These are phyloP conservation scores for Bombus turneri DNA, from an alignment of 1,140 invertebrate species.

Conservation along the genomic window DNA sequence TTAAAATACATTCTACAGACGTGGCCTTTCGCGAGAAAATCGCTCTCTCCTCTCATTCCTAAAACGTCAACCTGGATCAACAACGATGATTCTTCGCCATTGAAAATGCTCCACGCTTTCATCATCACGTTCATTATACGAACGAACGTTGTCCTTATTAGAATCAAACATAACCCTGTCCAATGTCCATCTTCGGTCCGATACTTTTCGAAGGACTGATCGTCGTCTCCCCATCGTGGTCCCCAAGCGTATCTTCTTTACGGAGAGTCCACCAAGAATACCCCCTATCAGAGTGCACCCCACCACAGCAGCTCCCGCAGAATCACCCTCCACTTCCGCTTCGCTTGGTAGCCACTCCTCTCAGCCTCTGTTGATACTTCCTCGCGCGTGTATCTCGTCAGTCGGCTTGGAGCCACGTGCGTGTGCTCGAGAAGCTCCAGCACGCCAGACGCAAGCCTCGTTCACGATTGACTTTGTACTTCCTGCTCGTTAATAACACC, in stretches of 20 bases:
- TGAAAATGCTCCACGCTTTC: background rate
- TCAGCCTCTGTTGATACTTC: slow-evolving; percentile 69
- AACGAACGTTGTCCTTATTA: slow-evolving; percentile 19
- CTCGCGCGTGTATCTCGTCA: slow-evolving; percentile 70
- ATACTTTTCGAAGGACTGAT: background rate
- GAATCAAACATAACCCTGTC: background rate
- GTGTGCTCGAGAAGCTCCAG: slow-evolving; percentile 59
- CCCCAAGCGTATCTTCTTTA: slow-evolving; percentile 6
- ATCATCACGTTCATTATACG: background rate
- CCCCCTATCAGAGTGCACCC: slow-evolving; percentile 34
- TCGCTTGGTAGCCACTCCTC: slow-evolving; percentile 66
- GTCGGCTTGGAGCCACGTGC: slow-evolving; percentile 69
- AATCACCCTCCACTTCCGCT: slow-evolving; percentile 68
- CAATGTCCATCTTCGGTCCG: slow-evolving; percentile 28
- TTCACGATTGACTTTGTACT: slow-evolving; percentile 2
- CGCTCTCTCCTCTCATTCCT: background rate
- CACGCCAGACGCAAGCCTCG: background rate
- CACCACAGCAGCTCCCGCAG: slow-evolving; percentile 44
- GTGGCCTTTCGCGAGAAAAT: slow-evolving; percentile 1
- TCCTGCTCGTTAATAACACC: background rate
- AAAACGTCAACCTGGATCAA: background rate
- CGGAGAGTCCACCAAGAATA: slow-evolving; percentile 6
- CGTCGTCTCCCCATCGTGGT: background rate
- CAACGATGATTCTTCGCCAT: background rate
- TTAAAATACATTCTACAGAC: background rate